Percentiles rank a stretch among this genome's conserved stretches.
Conservation (phyloP, 2,797 vertebrate species). For the Poeciliopsis infans region DNA sequence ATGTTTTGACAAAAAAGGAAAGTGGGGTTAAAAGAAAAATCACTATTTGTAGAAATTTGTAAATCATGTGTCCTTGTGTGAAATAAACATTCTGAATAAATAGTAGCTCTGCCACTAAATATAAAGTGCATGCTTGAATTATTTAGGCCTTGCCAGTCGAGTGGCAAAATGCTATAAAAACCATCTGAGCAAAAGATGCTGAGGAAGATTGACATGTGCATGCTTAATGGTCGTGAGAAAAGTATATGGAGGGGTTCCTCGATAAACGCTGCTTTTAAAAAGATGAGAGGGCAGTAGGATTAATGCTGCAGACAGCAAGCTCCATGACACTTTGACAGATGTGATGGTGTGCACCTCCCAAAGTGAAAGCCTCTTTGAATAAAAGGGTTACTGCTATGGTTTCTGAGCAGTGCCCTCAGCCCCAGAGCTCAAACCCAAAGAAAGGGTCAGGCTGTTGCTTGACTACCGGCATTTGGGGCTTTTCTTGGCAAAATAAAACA, state of each 20-base stretch:
- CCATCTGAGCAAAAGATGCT: slow-evolving; percentile 36
- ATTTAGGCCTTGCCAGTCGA: slow-evolving; percentile 27
- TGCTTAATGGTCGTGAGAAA: slow-evolving; percentile 76
- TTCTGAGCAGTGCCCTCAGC: slow-evolving; percentile 53
- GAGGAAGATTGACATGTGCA: slow-evolving; percentile 64
- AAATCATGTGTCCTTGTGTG: neutral
- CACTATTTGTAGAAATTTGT: neutral
- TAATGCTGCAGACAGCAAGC: slow-evolving; percentile 45
- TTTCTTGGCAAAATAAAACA: slow-evolving; percentile 66
- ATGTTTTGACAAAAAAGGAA: neutral
- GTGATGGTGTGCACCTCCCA: slow-evolving; percentile 65
- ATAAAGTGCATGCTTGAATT: slow-evolving; percentile 27
- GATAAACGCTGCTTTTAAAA: slow-evolving; percentile 52
- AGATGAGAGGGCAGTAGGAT: slow-evolving; percentile 38
- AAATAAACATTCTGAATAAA: neutral
- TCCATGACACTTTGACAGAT: slow-evolving; percentile 79
- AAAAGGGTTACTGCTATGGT: slow-evolving; percentile 62
- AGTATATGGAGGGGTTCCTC: slow-evolving; percentile 39
- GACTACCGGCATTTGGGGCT: slow-evolving; percentile 69
- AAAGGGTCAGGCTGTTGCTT: slow-evolving; percentile 68
- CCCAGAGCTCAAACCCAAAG: slow-evolving; percentile 53
- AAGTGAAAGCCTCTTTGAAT: slow-evolving; percentile 56
- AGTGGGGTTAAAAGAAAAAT: neutral
- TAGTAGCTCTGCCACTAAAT: slow-evolving; percentile 9
- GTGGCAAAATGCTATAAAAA: slow-evolving; percentile 21